Evolutionary conservation across 1,140 invertebrate species (phyloP).

Genomic region (Asbolus verrucosus): DNA sequence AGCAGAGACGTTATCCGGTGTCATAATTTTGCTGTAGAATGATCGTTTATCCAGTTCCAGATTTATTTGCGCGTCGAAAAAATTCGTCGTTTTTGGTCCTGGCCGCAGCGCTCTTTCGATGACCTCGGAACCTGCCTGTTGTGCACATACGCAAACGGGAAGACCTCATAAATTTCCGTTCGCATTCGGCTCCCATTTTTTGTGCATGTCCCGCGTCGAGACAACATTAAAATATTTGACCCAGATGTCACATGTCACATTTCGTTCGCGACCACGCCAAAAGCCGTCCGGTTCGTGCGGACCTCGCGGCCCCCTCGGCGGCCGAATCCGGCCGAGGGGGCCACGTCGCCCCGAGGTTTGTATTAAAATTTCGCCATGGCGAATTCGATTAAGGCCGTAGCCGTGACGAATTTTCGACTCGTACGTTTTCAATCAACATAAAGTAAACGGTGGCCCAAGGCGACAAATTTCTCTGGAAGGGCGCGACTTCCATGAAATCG

Average conservation of each 20-base stretch:
- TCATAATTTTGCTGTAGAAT: too few species aligned
- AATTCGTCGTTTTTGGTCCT: too few species aligned
- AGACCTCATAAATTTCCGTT: constrained; percentile 24
- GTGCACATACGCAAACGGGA: background rate
- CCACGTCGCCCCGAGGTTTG: background rate
- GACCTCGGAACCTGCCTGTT: too few species aligned
- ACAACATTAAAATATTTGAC: constrained; percentile 47
- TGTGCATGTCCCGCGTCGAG: constrained; percentile 35
- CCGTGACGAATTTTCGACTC: constrained; percentile 33
- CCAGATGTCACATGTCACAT: constrained; percentile 47
- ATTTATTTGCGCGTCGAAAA: too few species aligned
- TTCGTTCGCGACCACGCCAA: background rate
- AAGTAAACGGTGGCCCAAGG: too few species aligned
- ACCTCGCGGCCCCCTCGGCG: constrained; percentile 1
- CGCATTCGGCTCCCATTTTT: constrained; percentile 27
- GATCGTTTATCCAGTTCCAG: too few species aligned
- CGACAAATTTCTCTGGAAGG: too few species aligned
- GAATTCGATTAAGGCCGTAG: constrained; percentile 30
- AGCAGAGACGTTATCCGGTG: too few species aligned
- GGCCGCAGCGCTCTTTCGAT: too few species aligned
- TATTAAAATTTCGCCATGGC: constrained; percentile 24
- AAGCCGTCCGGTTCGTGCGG: background rate
- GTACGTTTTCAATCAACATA: constrained; percentile 33
- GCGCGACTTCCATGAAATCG: constrained; percentile 22
- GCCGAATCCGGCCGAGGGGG: background rate